phyloP scores from a whole-genome alignment of 2,888 invertebrate species.

The Apoderus coryli region DNA sequence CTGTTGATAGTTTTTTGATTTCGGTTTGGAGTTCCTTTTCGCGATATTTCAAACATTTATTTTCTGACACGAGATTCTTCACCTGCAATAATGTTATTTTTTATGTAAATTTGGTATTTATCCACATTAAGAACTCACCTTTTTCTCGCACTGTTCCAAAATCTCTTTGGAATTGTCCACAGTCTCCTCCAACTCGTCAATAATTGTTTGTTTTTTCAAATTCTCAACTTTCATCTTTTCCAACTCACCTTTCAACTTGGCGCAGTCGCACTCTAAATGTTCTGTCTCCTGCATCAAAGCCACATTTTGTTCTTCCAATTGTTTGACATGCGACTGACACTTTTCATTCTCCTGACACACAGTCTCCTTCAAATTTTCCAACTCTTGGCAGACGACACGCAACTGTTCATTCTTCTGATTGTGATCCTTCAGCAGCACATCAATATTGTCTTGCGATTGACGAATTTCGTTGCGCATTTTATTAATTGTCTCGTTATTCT shows the following conservation, averaged over 20 bases:
- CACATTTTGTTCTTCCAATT: conserved; percentile 10
- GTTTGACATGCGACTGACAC: conserved; percentile 7
- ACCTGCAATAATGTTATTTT: no score
- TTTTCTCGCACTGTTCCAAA: conserved; percentile 12
- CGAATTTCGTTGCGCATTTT: conserved; percentile 8
- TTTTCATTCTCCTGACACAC: conserved; percentile 11
- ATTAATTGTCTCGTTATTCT: conserved; percentile 10
- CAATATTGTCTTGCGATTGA: conserved; percentile 11
- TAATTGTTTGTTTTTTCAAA: conserved; percentile 13
- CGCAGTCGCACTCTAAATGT: conserved; percentile 7
- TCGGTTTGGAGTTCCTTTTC: conserved; percentile 1
- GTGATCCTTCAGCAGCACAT: conserved; percentile 11
- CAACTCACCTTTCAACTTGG: conserved; percentile 4
- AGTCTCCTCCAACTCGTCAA: conserved; percentile 12
- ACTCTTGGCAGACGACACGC: not conserved
- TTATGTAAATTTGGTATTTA: no score
- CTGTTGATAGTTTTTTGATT: not conserved
- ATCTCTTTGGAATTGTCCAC: conserved; percentile 11
- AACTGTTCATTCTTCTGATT: conserved; percentile 11
- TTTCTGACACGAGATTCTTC: conserved; percentile 9
- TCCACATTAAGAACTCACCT: no score
- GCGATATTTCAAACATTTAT: conserved; percentile 8
- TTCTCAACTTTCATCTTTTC: conserved; percentile 13
- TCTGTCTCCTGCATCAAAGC: conserved; percentile 3
- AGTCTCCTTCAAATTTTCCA: conserved; percentile 5